Conservation (phyloP, 1,140 invertebrate genomes). For the Zeugodacus cucurbitae region DNA sequence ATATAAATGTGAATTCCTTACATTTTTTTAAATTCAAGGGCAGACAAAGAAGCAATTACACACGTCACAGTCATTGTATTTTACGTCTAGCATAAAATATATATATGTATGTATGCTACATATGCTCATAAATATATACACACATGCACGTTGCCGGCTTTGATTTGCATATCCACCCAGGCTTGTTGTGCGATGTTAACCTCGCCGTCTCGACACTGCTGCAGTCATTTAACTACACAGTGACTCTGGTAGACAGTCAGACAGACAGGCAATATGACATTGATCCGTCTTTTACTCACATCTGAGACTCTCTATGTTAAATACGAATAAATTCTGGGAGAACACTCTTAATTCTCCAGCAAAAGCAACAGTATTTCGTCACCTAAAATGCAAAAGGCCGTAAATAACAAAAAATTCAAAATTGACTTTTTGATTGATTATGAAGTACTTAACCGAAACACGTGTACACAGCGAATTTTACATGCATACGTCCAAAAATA, state of each 20-base stretch:
- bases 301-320: background rate
- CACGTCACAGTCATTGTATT: background rate
- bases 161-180: constrained; percentile 4
- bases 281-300: background rate
- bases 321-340: background rate
- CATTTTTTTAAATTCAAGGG: background rate
- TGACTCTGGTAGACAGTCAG: background rate
- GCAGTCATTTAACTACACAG: background rate
- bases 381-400: no score
- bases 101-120: no score
- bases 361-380: background rate
- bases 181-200: background rate
- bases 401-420: no score
- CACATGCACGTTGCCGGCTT: background rate
- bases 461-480: no score
- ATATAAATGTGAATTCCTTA: no score
- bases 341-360: background rate
- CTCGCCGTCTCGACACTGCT: background rate
- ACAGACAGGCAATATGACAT: background rate
- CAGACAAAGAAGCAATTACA: background rate
- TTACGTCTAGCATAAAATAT: background rate
- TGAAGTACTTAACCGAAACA: no score
- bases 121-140: background rate
- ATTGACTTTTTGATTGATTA: no score
- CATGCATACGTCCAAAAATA: no score